Conservation (phyloP, 37 sponge, comb jelly and placozoan genomes). For the Cladorhizidae sp. region DNA sequence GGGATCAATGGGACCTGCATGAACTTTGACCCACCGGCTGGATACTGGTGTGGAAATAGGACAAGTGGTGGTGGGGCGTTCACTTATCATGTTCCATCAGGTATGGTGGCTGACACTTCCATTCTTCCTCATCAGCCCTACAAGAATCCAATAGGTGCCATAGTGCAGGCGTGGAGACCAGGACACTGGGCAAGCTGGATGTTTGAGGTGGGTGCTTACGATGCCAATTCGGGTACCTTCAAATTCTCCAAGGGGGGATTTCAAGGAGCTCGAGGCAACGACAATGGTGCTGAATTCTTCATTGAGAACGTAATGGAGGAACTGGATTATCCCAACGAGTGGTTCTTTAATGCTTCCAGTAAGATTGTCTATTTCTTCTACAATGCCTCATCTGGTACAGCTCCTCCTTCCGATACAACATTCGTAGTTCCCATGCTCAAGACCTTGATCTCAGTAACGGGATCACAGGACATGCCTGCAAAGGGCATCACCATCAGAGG, state of each 20-base stretch:
- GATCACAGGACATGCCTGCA: conserved; percentile 26
- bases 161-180: conserved; percentile 64
- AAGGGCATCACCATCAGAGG: conserved; percentile 18
- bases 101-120: conserved; percentile 28
- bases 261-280: conserved; percentile 69
- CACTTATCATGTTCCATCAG: conserved; percentile 38
- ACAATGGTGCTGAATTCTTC: conserved; percentile 47
- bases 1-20: conserved; percentile 58
- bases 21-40: conserved; percentile 60
- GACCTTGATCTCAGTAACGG: conserved; percentile 25
- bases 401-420: conserved; percentile 34
- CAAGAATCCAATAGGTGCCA: conserved; percentile 45
- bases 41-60: conserved; percentile 47
- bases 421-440: conserved; percentile 31
- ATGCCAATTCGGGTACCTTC: conserved; percentile 17
- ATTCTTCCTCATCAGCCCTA: conserved; percentile 54
- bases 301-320: conserved; percentile 64
- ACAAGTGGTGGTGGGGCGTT: conserved; percentile 46
- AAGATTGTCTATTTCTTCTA: conserved; percentile 52
- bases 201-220: conserved; percentile 48
- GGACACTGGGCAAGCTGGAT: conserved; percentile 75
- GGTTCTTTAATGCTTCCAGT: conserved; percentile 50
- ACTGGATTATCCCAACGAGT: conserved; percentile 68
- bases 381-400: conserved; percentile 25
- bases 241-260: conserved; percentile 61